Base-by-base conservation (phyloP, 2,888 invertebrate genomes). In the Arctia plantaginis region DNA sequence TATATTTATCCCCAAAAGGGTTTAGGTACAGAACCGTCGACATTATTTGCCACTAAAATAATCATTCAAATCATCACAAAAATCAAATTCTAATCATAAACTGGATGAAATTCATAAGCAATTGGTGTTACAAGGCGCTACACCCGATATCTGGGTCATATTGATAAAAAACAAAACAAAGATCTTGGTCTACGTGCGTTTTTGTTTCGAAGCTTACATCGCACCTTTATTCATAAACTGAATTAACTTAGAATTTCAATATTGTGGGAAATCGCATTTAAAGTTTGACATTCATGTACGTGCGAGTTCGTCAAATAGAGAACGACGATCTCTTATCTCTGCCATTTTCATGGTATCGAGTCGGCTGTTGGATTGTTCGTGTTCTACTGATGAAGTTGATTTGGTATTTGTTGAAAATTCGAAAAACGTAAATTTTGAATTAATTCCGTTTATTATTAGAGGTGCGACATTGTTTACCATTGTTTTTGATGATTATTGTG, bases 91-190 rank as follows among this genome's bases (percentile, higher is more conserved):
- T 35, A 41, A n/a, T 66, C n/a, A 66, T 44, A 30, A 44, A 44
- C 18, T 44, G 66, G 20, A 67, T 44, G 66, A 51, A 51, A 69
- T 27, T 59, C 15, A 35, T n/a, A 3, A 18, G 15, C 66, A 66
- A 66, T 66, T 44, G 47, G 20, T 41, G 67, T 67, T 51, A 69
- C 35, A n/a, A 59, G 59, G 51, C 55, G 59, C 27, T 35, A 51
- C 23, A 59, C 41, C 39, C 27, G 44, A 33, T 68, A 73, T 73
- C 69, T 73, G 65, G 73, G 73, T 73, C 73, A 69, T 13, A 51
- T 15, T 73, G 73, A 73, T 73, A 69, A 69, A 73, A 73, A 47
- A 72, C 15, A 51, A 64, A 66, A 55, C 27, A 72, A 30, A 59
- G 66, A 20, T 10, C 35, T 39, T 71, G 62, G 71, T 41, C 30